These are phyloP conservation scores for Gymnopithys bicolor DNA, from an alignment of 2,797 vertebrate species.

Conservation along the genomic window DNA sequence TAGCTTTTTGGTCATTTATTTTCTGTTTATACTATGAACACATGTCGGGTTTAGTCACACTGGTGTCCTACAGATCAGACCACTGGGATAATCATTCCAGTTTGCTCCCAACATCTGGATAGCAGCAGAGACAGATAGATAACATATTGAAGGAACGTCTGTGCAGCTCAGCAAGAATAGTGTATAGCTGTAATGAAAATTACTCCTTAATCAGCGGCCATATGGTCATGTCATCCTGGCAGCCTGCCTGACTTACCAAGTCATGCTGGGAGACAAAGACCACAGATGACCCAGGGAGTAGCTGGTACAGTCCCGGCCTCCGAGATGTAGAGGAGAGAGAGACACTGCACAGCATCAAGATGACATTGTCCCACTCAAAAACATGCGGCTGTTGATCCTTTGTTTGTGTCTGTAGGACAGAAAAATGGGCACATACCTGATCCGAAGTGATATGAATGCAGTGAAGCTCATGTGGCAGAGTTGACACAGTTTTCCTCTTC, in stretches of 20 bases:
- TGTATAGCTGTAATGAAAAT: constrained; percentile 3
- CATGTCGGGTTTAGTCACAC: not conserved
- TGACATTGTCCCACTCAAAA: not conserved
- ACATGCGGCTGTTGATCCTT: not conserved
- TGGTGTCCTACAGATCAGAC: not conserved
- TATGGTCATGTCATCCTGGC: not conserved
- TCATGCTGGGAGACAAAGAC: not conserved
- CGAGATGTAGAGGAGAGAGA: not conserved
- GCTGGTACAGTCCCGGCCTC: not conserved
- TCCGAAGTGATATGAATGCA: not conserved
- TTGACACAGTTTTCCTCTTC: not conserved
- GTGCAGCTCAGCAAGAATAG: constrained; percentile 5
- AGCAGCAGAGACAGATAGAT: constrained; percentile 7
- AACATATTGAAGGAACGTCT: not conserved
- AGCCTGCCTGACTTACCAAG: not conserved
- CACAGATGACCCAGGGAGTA: not conserved
- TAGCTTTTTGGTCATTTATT: not conserved
- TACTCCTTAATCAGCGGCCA: not conserved
- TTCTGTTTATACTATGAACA: not conserved
- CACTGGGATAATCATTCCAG: not conserved
- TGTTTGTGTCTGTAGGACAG: not conserved
- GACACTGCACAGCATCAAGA: not conserved
- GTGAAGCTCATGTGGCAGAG: rapidly evolving
- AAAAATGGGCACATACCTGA: not conserved
- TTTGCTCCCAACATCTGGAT: constrained; percentile 27